Evolutionary conservation across 2,797 vertebrate species (phyloP), one percentile per base, ranked within the genome.

Genomic region (Xenops minutus): DNA sequence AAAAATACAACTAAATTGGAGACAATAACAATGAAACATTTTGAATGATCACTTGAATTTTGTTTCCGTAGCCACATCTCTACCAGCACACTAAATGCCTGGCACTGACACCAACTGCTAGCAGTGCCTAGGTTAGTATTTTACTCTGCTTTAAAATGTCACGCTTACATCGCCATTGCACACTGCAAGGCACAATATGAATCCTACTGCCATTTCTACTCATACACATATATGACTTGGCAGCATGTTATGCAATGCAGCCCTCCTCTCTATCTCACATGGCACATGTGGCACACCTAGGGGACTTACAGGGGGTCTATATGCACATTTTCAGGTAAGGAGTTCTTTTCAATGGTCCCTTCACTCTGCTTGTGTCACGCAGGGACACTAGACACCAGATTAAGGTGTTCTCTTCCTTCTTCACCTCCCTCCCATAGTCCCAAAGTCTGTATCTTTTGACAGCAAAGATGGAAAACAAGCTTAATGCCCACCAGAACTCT

Each of bases 101-200:
- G 30, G 7, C 39, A 37, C 3, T 20, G 34, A 71, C 44, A 32
- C 7, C 8, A 56, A 34, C 22, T 85, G 36, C 30, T 54, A 21
- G 52, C 19, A 54, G n/a, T 74, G 32, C 21, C 58, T 17, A 27
- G 39, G 23, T 7, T 62, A 55, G 22, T 18, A 86, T 27, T 41
- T 24, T 43, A 2, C 39, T 64, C 37, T 36, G 15, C 34, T 32
- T 69, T 66, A 56, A 88, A 91, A 66, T 32, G 24, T 26, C 12
- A 0, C 7, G 5, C 5, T 54, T 13, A 6, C 26, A 30, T 44
- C 21, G 14, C 44, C 26, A 14, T 16, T 59, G 56, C n/a, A 74
- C 9, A 3, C 24, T 59, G 18, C 0, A 0, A 18, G 72, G 43
- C 41, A 74, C 41, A 29, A 36, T 26, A 37, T 0, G 0, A 86